Evolutionary conservation across 2,888 invertebrate genomes (phyloP).

Genomic region (Lacanobia oleracea): DNA sequence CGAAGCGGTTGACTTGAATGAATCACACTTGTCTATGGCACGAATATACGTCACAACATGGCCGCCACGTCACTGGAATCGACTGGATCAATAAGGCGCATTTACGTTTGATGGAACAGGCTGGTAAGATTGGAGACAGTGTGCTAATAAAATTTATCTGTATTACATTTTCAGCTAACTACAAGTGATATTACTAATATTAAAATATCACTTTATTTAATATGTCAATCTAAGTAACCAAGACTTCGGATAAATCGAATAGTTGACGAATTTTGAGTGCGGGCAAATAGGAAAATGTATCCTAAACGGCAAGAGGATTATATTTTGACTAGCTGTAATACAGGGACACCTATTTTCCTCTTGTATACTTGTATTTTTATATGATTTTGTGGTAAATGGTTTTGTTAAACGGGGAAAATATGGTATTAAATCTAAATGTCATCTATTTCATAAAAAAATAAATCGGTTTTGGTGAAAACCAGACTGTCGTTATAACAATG

Average conservation of each 20-base stretch:
- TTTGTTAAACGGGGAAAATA: too few relatives aligned
- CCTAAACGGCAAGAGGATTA: too few relatives aligned
- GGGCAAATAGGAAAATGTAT: too few relatives aligned
- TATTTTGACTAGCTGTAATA: too few relatives aligned
- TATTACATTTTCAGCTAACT: background rate
- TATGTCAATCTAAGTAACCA: too few relatives aligned
- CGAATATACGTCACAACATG: slow-evolving; percentile 51
- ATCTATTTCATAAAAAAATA: background rate
- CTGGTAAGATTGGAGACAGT: background rate
- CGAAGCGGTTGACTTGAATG: slow-evolving; percentile 58
- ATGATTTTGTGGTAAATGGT: too few relatives aligned
- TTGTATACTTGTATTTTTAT: too few relatives aligned
- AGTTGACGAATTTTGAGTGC: slow-evolving; percentile 1
- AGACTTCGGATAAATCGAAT: background rate
- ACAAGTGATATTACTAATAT: too few relatives aligned
- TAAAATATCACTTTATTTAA: too few relatives aligned
- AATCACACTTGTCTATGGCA: slow-evolving; percentile 44
- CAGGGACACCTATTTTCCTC: too few relatives aligned
- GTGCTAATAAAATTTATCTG: background rate
- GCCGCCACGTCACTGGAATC: slow-evolving; percentile 34
- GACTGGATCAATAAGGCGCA: slow-evolving; percentile 13
- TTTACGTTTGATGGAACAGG: slow-evolving; percentile 7
- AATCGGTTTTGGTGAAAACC: too few relatives aligned
- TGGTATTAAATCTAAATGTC: background rate
- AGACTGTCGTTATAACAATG: too few relatives aligned